phyloP scores from a whole-genome alignment of 2,888 invertebrate species.

The Amphimallon solstitiale region DNA sequence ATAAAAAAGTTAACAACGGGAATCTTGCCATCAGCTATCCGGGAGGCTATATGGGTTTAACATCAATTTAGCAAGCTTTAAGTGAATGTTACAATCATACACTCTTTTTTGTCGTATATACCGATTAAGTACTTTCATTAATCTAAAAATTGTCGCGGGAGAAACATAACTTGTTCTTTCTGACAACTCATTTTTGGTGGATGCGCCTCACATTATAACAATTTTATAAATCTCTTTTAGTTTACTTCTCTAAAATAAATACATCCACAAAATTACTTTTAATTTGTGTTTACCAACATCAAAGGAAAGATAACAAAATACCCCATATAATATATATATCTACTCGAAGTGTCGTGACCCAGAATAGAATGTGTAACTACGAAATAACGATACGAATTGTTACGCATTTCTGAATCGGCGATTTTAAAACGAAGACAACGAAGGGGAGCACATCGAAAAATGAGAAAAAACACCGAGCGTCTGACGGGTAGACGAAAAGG shows the following conservation, averaged over 20 bases:
- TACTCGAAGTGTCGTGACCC: too few relatives aligned
- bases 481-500: neutral
- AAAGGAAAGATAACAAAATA: too few relatives aligned
- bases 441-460: neutral
- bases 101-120: too few relatives aligned
- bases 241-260: too few relatives aligned
- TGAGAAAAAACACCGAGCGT: neutral
- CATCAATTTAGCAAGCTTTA: too few relatives aligned
- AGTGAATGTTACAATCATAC: too few relatives aligned
- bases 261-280: neutral
- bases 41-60: too few relatives aligned
- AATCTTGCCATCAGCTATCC: too few relatives aligned
- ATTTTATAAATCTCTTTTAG: neutral
- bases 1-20: too few relatives aligned
- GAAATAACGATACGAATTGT: constrained; percentile 5
- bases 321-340: too few relatives aligned
- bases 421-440: constrained; percentile 6
- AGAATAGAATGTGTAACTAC: neutral
- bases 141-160: neutral
- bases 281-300: neutral
- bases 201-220: neutral
- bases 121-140: too few relatives aligned
- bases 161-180: neutral
- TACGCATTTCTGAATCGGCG: constrained; percentile 2
- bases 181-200: neutral